Evolutionary conservation across 2,113 vertebrate genomes (phyloP).

Genomic region (Sylvia atricapilla): DNA sequence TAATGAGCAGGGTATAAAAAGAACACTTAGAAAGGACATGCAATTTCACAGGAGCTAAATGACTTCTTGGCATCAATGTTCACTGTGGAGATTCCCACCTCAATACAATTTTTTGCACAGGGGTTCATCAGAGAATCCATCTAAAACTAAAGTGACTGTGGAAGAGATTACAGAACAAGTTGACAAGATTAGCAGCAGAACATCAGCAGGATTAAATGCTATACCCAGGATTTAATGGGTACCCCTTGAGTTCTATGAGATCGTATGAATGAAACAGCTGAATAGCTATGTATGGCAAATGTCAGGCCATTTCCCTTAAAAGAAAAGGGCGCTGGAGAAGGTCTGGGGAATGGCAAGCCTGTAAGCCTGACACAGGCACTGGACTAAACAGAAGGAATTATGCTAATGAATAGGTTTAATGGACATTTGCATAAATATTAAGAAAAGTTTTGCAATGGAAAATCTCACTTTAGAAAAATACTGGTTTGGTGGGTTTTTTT

Average conservation of each 20-base stretch:
- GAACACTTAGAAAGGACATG: neutral
- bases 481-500: neutral
- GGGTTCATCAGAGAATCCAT: neutral
- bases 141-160: neutral
- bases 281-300: neutral
- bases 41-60: neutral
- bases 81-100: neutral
- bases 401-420: neutral
- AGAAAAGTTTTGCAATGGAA: neutral
- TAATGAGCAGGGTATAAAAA: conserved; percentile 40
- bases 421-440: neutral
- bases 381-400: neutral
- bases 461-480: neutral
- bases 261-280: neutral
- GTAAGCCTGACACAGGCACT: neutral
- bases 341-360: neutral
- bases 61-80: neutral
- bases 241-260: neutral
- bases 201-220: neutral
- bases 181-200: neutral
- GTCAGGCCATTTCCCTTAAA: neutral
- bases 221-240: neutral
- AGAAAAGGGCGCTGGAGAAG: neutral
- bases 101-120: neutral
- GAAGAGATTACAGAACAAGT: neutral